Evolutionary conservation across 2,888 invertebrate species (phyloP).

Genomic region (Dromius quadrimaculatus): DNA sequence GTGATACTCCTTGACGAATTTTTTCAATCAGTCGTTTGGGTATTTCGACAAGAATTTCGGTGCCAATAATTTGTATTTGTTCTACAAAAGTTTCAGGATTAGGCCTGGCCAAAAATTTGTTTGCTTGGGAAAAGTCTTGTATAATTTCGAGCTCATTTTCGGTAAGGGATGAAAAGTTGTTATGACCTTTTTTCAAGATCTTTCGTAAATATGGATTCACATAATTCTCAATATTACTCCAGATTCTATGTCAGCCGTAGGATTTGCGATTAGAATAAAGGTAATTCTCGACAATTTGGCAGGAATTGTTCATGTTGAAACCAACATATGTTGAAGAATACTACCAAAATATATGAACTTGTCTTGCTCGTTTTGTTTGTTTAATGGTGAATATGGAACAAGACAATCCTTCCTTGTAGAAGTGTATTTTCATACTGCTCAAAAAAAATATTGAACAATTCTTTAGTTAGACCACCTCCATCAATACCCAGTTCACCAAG

Average conservation of each 20-base stretch:
- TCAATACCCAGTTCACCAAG: conserved; percentile 26
- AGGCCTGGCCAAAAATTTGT: conserved; percentile 19
- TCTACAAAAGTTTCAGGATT: conserved; percentile 7
- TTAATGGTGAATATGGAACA: conserved; percentile 25
- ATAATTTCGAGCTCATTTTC: conserved; percentile 5
- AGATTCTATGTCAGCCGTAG: background rate
- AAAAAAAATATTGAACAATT: conserved; percentile 42
- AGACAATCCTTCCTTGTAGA: conserved; percentile 36
- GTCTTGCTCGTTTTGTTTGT: conserved; percentile 15
- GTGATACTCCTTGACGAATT: conserved; percentile 20
- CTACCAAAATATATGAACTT: conserved; percentile 27
- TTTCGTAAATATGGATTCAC: conserved; percentile 36
- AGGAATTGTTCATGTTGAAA: conserved; percentile 29
- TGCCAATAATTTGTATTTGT: conserved; percentile 21
- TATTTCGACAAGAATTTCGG: conserved; percentile 16
- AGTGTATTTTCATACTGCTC: conserved; percentile 4
- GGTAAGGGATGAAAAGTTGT: conserved; percentile 10
- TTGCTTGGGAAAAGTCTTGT: conserved; percentile 20
- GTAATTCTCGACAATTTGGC: conserved; percentile 17
- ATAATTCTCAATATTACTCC: conserved; percentile 29
- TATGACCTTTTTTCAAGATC: conserved; percentile 34
- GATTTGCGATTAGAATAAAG: conserved; percentile 22
- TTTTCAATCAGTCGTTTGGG: conserved; percentile 13
- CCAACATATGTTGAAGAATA: conserved; percentile 31
- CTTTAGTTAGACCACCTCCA: conserved; percentile 41